Base-by-base conservation (phyloP, 1,140 invertebrate genomes). In the Hormaphis cornu region DNA sequence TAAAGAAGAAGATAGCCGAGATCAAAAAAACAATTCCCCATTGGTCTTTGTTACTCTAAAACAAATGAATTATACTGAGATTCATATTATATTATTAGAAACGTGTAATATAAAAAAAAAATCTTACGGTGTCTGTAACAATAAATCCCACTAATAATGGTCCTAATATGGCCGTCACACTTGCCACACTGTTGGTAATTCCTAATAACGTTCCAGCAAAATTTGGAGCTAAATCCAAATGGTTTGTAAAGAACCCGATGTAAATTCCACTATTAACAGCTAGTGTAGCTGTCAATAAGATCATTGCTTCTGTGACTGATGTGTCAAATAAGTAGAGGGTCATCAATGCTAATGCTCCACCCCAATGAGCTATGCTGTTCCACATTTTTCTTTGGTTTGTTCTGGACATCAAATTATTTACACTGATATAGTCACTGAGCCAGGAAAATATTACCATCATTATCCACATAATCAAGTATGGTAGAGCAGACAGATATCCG, bases 221-320 rank as follows among this genome's bases (percentile, higher is more conserved):
- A 74, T 89, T 89, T 0, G 89, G 88, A 1, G 87, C 83, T 72
- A 90, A 80, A 76, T 90, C 89, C 70, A 89, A 83, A 28, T 87
- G 85, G 56, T 76, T 73, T n/a, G 73, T 76, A 70, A 81, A 76
- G 61, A 78, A 88, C 5, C 90, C 91, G 48, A 87, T 85, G 70
- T 86, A 88, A 35, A 85, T 80, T 16, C 87, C 87, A 10, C 89
- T 85, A 72, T 91, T 91, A 1, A 89, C 78, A 0, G 78, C 78
- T 71, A 76, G 73, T 0, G 78, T 70, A 5, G 44, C 74, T 14
- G 84, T 72, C 16, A 74, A 58, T 22, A 72, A 44, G 12, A 84
- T 77, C 37, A 82, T 79, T 4, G 63, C 69, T 9, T 80, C 79
- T 8, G 78, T 79, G 6, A 85, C 73, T 18, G 74, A 37, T 24